These are phyloP conservation scores for Bombus huntii DNA, from an alignment of 1,140 invertebrate genomes.

Conservation along the genomic window DNA sequence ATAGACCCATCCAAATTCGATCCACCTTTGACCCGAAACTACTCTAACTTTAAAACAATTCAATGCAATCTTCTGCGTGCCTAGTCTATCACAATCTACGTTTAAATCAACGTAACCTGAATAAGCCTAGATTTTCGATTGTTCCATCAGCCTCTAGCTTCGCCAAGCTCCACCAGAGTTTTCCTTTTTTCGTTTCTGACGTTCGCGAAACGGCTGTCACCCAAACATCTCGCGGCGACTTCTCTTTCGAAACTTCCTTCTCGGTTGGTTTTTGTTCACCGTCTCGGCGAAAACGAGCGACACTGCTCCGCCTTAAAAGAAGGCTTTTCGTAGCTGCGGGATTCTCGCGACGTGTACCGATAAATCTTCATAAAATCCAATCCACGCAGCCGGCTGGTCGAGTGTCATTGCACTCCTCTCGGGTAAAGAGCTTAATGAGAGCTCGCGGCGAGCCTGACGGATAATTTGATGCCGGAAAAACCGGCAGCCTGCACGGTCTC, in stretches of 20 bases:
- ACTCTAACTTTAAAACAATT: neutral
- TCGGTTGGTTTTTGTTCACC: neutral
- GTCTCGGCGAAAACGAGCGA: neutral
- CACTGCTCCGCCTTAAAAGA: constrained; percentile 19
- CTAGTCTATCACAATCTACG: neutral
- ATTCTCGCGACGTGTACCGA: constrained; percentile 51
- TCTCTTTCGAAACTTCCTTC: neutral
- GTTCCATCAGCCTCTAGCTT: neutral
- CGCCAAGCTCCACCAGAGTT: rapidly evolving
- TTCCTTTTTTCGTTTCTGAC: too few species aligned
- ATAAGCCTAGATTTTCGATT: neutral
- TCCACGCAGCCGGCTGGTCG: constrained; percentile 25
- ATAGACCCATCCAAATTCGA: neutral
- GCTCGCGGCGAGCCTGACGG: constrained; percentile 29
- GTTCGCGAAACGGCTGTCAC: neutral
- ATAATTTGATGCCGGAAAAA: constrained; percentile 49
- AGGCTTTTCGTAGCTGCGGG: constrained; percentile 3
- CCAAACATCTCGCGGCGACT: neutral
- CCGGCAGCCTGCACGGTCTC: constrained; percentile 25
- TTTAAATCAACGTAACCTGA: neutral
- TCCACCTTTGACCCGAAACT: neutral
- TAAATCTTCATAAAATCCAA: constrained; percentile 66
- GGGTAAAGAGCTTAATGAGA: constrained; percentile 42
- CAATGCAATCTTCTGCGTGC: neutral
- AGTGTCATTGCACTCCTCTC: constrained; percentile 32